phyloP scores from a whole-genome alignment of 92 coral and sea anemone species.

The Epizoanthus scotinus region DNA sequence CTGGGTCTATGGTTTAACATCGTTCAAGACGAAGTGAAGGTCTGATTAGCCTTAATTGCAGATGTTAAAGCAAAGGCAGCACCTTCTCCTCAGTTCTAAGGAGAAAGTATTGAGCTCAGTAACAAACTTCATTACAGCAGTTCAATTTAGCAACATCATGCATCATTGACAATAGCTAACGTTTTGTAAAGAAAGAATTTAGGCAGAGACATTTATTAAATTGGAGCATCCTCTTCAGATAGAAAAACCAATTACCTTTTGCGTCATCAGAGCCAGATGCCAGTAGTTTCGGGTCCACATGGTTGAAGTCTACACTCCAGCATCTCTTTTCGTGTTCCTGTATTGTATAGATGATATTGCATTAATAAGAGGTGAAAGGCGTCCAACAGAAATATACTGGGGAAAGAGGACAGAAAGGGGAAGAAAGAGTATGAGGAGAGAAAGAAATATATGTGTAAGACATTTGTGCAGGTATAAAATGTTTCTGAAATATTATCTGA shows the following conservation, averaged over 20 bases:
- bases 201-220: too few species aligned
- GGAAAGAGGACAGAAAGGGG: too few species aligned
- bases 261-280: slow-evolving; percentile 99
- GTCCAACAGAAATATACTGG: background rate
- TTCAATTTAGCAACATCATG: background rate
- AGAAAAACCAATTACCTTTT: slow-evolving; percentile 62
- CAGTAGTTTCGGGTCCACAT: slow-evolving; percentile 94
- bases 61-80: too few species aligned
- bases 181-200: background rate
- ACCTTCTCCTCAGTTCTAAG: too few species aligned
- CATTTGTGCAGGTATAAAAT: too few species aligned
- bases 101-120: background rate
- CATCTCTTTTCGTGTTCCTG: slow-evolving; percentile 98
- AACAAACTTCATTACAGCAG: background rate
- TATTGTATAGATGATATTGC: background rate
- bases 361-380: background rate
- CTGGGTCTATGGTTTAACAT: too few species aligned
- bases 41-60: too few species aligned
- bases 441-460: too few species aligned
- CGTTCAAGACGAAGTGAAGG: too few species aligned
- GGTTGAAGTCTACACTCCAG: slow-evolving; percentile 98
- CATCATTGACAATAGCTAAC: background rate
- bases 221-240: background rate
- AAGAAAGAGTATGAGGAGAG: too few species aligned
- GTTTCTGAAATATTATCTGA: too few species aligned